Evolutionary conservation across 2,888 invertebrate species (phyloP), one percentile per base, ranked within the genome.

Genomic region (Osmoderma eremita): DNA sequence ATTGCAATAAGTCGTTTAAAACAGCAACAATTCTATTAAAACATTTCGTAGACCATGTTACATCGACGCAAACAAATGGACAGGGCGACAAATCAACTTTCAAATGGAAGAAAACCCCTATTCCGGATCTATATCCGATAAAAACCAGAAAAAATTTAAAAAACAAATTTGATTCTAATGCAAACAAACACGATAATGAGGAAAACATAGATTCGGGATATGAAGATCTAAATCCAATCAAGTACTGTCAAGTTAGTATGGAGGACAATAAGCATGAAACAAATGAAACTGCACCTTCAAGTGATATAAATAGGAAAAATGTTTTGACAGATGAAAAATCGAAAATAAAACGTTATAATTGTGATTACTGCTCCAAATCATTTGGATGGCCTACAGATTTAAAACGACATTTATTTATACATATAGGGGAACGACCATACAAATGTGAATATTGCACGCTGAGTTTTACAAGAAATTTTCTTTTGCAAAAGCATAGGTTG

Each of bases 341-440:
- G 30, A 65, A 68, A 53, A 39, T 63, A 24, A 74, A 68, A 65
- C 51, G 30, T 22, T 24, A 81, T 68, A 74, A 77, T 42, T 83
- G 83, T 69, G 73, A 73, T 22, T 76, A 79, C 67, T 83, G 83
- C 70, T 69, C 69, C 15, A 82, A 79, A 72, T 76, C 74, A 22
- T 83, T 83, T 69, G 81, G 81, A 5, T 83, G 82, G 82, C 78
- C 81, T 1, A 83, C 82, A 1, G 83, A 82, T 73, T 75, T 83
- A 63, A 83, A 83, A 71, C 73, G 83, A 24, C 83, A 83, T 72
- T 77, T 80, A 69, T 73, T 83, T n/a, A 80, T 78, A 13, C 82
- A 83, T 68, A 82, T 81, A 10, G 82, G 82, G 6, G 82, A 83
- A 70, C 73, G 80, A 15, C 82, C 82, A 0, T 83, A 82, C 67